Conservation (phyloP, 2,888 invertebrate genomes). For the Terebella lapidaria region DNA sequence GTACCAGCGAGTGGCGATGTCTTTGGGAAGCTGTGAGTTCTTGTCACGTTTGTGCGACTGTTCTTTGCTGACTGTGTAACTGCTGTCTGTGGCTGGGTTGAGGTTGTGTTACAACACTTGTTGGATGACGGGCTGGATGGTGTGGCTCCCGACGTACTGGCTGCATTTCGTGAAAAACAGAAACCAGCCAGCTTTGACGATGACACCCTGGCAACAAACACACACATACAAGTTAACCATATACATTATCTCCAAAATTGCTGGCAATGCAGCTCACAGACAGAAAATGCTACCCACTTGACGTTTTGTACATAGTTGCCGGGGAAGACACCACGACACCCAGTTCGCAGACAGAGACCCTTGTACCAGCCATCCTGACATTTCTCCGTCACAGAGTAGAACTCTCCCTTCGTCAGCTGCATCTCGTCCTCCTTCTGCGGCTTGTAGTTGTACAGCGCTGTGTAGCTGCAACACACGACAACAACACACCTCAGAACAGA, state of each 20-base stretch:
- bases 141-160: too few species aligned
- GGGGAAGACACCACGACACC: slow-evolving; percentile 89
- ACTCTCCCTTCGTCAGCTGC: slow-evolving; percentile 84
- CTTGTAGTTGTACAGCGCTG: slow-evolving; percentile 91
- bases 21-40: slow-evolving; percentile 21
- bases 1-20: slow-evolving; percentile 12
- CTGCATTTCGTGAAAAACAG: too few species aligned
- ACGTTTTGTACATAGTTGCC: slow-evolving; percentile 79
- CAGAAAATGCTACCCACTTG: slow-evolving; percentile 39
- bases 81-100: too few species aligned
- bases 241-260: too few species aligned
- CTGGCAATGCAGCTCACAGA: too few species aligned
- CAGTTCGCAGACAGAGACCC: slow-evolving; percentile 73
- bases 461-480: slow-evolving; percentile 76
- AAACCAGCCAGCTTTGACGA: background rate
- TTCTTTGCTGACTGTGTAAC: too few species aligned
- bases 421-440: slow-evolving; percentile 96
- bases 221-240: too few species aligned
- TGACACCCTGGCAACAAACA: too few species aligned
- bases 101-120: background rate
- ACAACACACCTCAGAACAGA: too few species aligned
- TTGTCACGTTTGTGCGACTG: slow-evolving; percentile 8
- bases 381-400: slow-evolving; percentile 88
- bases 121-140: background rate
- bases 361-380: slow-evolving; percentile 99